Percentiles rank a stretch among this genome's conserved stretches.
These are phyloP conservation scores for Gambusia holbrooki DNA, from an alignment of 2,113 vertebrate species.

Conservation along the genomic window DNA sequence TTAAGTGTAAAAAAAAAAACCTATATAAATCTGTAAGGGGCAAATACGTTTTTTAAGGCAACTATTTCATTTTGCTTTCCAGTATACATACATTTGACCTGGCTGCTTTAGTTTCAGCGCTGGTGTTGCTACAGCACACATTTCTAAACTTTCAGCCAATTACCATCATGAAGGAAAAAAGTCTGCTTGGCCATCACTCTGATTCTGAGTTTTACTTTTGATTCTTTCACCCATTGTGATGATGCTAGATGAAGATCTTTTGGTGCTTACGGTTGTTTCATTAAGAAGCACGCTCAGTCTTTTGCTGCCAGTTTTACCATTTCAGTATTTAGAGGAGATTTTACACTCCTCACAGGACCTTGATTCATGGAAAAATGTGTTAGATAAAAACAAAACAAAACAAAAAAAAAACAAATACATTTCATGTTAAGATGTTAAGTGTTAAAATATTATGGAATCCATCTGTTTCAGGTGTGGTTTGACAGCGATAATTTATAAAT, in stretches of 20 bases:
- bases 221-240: slow-evolving; percentile 24
- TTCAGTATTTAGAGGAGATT: slow-evolving; percentile 43
- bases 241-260: slow-evolving; percentile 29
- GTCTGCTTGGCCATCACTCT: slow-evolving; percentile 7
- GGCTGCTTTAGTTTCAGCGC: slow-evolving; percentile 53
- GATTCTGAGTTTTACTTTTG: slow-evolving; percentile 45
- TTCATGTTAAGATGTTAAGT: slow-evolving; percentile 68
- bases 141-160: slow-evolving; percentile 54
- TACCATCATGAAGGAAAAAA: slow-evolving; percentile 11
- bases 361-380: slow-evolving; percentile 45
- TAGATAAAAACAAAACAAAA: slow-evolving; percentile 42
- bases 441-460: slow-evolving; percentile 61
- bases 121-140: slow-evolving; percentile 71
- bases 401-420: slow-evolving; percentile 52
- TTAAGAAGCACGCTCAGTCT: slow-evolving; percentile 17
- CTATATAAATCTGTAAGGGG: neutral
- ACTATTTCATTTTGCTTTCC: slow-evolving; percentile 7
- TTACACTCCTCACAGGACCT: slow-evolving; percentile 52
- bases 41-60: no score
- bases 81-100: slow-evolving; percentile 43
- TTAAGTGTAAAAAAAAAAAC: neutral
- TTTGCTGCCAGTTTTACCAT: slow-evolving; percentile 38
- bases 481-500: slow-evolving; percentile 87
- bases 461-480: slow-evolving; percentile 81
- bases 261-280: slow-evolving; percentile 25